phyloP scores from a whole-genome alignment of 2,113 vertebrate genomes.

The Cheilinus undulatus region DNA sequence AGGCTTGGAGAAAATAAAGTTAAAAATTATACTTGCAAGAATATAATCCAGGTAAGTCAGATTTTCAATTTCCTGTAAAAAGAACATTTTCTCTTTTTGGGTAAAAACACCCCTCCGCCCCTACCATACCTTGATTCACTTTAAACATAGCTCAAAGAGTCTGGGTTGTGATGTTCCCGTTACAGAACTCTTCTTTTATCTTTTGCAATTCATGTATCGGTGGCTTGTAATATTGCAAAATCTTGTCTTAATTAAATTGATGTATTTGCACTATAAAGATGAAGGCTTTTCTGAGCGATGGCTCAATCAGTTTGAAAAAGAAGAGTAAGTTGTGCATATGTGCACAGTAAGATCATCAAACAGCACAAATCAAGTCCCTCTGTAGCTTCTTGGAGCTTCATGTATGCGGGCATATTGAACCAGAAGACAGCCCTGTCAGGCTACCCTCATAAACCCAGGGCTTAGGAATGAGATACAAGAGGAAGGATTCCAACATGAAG shows the following conservation, averaged over 20 bases:
- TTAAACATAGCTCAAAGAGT: not conserved
- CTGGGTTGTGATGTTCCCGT: too few species aligned
- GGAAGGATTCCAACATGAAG: not conserved
- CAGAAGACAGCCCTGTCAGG: slow-evolving; percentile 4
- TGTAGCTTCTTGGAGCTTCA: not conserved
- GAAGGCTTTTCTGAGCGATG: not conserved
- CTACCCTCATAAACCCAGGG: slow-evolving; percentile 7
- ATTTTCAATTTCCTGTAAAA: too few species aligned
- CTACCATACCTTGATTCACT: too few species aligned
- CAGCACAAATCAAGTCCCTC: not conserved
- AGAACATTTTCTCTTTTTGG: too few species aligned
- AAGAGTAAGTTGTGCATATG: not conserved
- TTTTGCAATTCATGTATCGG: not conserved
- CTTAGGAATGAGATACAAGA: not conserved
- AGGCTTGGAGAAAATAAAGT: too few species aligned
- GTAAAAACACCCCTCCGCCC: too few species aligned
- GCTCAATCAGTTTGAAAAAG: not conserved
- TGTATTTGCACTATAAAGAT: not conserved
- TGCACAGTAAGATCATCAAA: not conserved
- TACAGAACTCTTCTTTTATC: not conserved
- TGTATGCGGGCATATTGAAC: slow-evolving; percentile 20
- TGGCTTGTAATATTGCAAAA: not conserved
- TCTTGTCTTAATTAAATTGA: not conserved
- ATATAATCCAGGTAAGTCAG: too few species aligned
- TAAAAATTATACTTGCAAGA: too few species aligned